These are phyloP conservation scores for Setophaga kirtlandii DNA, from an alignment of 2,113 vertebrate genomes.

Conservation along the genomic window DNA sequence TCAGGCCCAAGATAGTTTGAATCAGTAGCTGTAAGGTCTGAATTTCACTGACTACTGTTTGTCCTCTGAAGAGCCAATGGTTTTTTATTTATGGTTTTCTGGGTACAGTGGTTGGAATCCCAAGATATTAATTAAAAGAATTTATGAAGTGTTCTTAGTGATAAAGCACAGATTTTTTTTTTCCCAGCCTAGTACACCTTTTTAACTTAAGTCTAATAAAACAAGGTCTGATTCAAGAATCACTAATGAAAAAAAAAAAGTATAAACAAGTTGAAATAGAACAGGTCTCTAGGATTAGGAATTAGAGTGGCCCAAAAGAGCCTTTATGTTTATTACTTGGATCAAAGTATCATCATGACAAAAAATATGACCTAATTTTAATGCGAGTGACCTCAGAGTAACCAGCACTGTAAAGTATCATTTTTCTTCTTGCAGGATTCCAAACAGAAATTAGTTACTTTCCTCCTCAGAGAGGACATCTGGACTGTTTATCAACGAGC, in stretches of 20 bases:
- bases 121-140: slow-evolving; percentile 72
- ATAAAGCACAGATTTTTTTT: slow-evolving; percentile 34
- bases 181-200: slow-evolving; percentile 26
- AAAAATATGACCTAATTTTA: slow-evolving; percentile 76
- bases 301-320: slow-evolving; percentile 72
- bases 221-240: slow-evolving; percentile 42
- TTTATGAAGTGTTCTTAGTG: slow-evolving; percentile 71
- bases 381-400: slow-evolving; percentile 83
- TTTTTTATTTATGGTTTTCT: slow-evolving; percentile 74
- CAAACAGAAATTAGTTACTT: slow-evolving; percentile 76
- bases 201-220: slow-evolving; percentile 64
- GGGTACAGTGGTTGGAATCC: slow-evolving; percentile 52
- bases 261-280: slow-evolving; percentile 71
- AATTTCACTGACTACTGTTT: slow-evolving; percentile 33
- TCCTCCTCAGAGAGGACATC: slow-evolving; percentile 84
- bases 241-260: slow-evolving; percentile 43
- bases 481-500: slow-evolving; percentile 86
- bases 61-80: slow-evolving; percentile 51
- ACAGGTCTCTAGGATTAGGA: slow-evolving; percentile 75
- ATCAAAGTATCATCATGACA: slow-evolving; percentile 74
- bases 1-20: neutral
- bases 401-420: slow-evolving; percentile 82
- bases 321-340: slow-evolving; percentile 77
- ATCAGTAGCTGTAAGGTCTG: neutral
- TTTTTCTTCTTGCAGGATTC: slow-evolving; percentile 83